These are phyloP conservation scores for Leptosomus discolor DNA, from an alignment of 2,113 vertebrate genomes.

Conservation along the genomic window DNA sequence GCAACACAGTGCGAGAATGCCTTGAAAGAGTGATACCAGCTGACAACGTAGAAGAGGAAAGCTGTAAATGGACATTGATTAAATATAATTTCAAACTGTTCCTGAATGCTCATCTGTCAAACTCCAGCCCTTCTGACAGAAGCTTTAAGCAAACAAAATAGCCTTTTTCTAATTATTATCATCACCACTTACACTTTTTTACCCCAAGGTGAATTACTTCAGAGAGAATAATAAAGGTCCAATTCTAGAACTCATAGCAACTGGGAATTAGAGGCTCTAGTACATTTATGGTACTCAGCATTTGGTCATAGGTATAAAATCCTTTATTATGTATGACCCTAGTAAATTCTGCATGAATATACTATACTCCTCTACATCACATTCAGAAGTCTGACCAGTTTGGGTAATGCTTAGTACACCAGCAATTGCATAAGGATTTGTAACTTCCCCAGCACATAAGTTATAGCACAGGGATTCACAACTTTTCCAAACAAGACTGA, in stretches of 20 bases:
- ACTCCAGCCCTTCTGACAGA: neutral
- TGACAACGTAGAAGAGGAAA: neutral
- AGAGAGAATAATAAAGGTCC: neutral
- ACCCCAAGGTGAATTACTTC: neutral
- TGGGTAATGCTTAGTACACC: neutral
- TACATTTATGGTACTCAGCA: neutral
- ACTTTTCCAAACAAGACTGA: neutral
- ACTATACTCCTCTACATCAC: neutral
- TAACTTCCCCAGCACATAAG: neutral
- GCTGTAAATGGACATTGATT: neutral
- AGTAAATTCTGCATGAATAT: neutral
- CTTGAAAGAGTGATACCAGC: neutral
- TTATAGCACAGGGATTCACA: neutral
- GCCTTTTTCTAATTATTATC: neutral
- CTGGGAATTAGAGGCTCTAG: neutral
- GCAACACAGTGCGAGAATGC: neutral
- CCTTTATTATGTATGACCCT: neutral
- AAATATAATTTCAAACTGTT: neutral
- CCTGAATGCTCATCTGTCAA: neutral
- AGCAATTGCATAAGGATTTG: neutral
- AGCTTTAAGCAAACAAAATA: neutral
- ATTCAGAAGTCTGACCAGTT: neutral
- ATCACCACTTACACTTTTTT: neutral
- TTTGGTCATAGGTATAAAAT: neutral
- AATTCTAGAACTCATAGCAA: neutral